Conservation (phyloP, 2,888 invertebrate species). For the Allygus modestus region DNA sequence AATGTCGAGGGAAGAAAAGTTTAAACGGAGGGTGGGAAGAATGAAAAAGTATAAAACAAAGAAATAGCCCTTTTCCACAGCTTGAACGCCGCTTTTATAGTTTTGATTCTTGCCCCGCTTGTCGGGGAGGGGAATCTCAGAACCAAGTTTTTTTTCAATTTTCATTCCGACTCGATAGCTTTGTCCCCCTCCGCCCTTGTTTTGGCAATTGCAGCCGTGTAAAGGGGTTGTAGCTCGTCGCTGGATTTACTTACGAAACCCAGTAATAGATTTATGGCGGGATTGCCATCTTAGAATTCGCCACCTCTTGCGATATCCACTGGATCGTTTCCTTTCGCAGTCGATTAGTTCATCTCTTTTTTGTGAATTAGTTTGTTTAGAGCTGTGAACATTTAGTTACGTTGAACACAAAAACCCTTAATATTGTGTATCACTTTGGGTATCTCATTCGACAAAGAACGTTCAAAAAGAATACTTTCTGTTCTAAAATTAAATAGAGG, state of each 20-base stretch:
- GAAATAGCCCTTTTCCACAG: constrained; percentile 64
- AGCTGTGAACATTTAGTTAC: no score
- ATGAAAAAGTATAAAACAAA: constrained; percentile 65
- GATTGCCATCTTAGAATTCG: not conserved
- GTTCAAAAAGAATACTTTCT: no score
- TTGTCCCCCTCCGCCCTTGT: constrained; percentile 57
- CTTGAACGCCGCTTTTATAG: constrained; percentile 64
- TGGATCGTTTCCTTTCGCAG: no score
- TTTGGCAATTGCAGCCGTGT: constrained; percentile 62
- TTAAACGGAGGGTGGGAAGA: constrained; percentile 61
- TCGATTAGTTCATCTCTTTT: no score
- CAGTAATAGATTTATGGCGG: constrained; percentile 55
- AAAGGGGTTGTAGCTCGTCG: constrained; percentile 54
- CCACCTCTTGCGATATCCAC: not conserved
- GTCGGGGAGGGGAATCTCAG: not conserved
- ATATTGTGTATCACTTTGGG: no score
- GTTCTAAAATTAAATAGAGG: no score
- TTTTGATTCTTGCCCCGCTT: constrained; percentile 63
- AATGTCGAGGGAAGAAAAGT: constrained; percentile 63
- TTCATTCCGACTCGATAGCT: constrained; percentile 62
- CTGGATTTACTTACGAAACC: not conserved
- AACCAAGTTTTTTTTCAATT: constrained; percentile 63
- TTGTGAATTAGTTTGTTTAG: no score
- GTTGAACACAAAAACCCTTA: no score
- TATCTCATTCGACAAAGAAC: no score